Evolutionary conservation across 1,140 invertebrate species (phyloP).

Genomic region (Cydia pomonella): DNA sequence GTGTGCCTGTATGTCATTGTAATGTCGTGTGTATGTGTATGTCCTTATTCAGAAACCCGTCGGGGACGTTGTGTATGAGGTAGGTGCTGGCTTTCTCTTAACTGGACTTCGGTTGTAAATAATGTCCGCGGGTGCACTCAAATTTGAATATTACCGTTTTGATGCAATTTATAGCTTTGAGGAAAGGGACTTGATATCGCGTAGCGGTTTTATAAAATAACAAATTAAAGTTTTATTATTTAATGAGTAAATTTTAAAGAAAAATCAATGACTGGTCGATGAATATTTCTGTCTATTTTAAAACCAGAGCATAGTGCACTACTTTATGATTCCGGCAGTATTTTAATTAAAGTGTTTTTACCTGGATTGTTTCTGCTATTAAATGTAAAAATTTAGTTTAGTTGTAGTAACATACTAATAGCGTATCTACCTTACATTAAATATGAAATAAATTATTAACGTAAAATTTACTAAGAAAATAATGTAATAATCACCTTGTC

Average conservation of each 20-base stretch:
- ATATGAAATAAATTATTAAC: slow-evolving; percentile 11
- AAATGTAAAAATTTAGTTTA: not conserved
- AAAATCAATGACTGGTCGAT: slow-evolving; percentile 12
- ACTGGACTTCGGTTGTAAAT: slow-evolving; percentile 30
- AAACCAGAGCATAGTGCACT: not conserved
- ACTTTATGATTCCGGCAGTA: not conserved
- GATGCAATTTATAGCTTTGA: slow-evolving; percentile 23
- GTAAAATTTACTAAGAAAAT: slow-evolving; percentile 34
- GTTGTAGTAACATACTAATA: not conserved
- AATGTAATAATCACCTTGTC: slow-evolving; percentile 77
- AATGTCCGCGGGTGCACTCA: slow-evolving; percentile 8
- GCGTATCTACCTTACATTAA: not conserved
- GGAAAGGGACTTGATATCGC: slow-evolving; percentile 10
- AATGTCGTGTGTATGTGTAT: slow-evolving; percentile 10
- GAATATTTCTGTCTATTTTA: not conserved
- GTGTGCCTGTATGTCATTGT: slow-evolving; percentile 4
- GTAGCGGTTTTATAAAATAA: slow-evolving; percentile 10
- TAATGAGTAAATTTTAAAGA: too few species aligned
- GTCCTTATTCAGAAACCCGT: slow-evolving; percentile 27
- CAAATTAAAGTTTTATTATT: too few species aligned
- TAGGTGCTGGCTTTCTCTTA: slow-evolving; percentile 21
- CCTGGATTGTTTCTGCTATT: not conserved
- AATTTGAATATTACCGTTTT: slow-evolving; percentile 25
- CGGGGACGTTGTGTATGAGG: not conserved
- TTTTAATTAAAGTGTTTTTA: not conserved